Percentiles rank a stretch among this genome's conserved stretches.
Conservation (phyloP, 2,113 vertebrate species). For the Aphyosemion australe region DNA sequence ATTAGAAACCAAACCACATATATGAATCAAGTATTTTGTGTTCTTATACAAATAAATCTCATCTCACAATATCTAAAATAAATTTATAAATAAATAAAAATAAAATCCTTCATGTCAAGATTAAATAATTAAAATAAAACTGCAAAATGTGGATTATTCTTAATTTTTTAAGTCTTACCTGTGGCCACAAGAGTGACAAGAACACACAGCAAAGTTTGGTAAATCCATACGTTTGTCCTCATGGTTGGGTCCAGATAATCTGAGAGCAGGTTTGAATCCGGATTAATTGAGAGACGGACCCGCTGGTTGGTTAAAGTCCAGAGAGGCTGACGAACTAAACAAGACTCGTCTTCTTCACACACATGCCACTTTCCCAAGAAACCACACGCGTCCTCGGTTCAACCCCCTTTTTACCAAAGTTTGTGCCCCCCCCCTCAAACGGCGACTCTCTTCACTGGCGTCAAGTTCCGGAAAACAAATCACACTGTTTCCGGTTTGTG, state of each 20-base stretch:
- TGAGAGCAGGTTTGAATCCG: conserved; percentile 47
- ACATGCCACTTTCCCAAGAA: conserved; percentile 63
- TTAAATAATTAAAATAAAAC: too few species aligned
- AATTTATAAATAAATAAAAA: too few species aligned
- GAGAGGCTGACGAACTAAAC: conserved; percentile 51
- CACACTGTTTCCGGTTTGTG: conserved; percentile 7
- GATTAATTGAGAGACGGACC: conserved; percentile 4
- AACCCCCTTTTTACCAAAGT: conserved; percentile 64
- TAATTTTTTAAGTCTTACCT: conserved; percentile 61
- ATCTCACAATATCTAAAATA: too few species aligned
- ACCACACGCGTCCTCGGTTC: conserved; percentile 74
- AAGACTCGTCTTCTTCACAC: conserved; percentile 49
- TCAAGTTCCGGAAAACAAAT: conserved; percentile 21
- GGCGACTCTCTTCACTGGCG: conserved; percentile 40
- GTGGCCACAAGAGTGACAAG: conserved; percentile 63
- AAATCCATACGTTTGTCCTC: conserved; percentile 75
- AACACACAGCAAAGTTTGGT: conserved; percentile 65
- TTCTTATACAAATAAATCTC: too few species aligned
- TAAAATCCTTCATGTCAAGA: too few species aligned
- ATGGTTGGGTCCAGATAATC: conserved; percentile 42
- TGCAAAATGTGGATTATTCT: too few species aligned
- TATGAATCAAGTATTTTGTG: too few species aligned
- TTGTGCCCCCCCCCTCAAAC: conserved; percentile 36
- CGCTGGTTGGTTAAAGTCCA: conserved; percentile 42
- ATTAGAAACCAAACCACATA: too few species aligned